phyloP scores from a whole-genome alignment of 2,888 invertebrate species.

The Lochmaea crataegi region DNA sequence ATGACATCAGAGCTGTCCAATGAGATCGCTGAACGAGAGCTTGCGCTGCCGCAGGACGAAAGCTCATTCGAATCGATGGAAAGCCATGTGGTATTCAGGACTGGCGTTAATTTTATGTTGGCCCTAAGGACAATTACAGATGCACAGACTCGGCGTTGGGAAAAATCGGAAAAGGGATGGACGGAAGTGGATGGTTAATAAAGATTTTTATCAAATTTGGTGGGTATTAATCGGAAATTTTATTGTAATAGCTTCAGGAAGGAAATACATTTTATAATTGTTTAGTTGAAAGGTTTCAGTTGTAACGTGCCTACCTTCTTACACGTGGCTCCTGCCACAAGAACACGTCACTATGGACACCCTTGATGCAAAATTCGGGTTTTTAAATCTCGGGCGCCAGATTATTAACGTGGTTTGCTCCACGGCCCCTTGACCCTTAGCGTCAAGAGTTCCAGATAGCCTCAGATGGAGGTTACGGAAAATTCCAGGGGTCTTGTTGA shows the following conservation, averaged over 20 bases:
- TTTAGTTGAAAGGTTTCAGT: background rate
- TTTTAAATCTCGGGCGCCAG: too few relatives aligned
- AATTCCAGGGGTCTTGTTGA: too few relatives aligned
- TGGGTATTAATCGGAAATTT: slow-evolving; percentile 4
- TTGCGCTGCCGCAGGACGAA: slow-evolving; percentile 54
- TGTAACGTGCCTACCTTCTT: too few relatives aligned
- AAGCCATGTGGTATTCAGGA: slow-evolving; percentile 46
- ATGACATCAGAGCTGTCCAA: slow-evolving; percentile 60
- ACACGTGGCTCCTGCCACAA: too few relatives aligned
- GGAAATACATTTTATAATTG: background rate
- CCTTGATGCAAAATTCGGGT: too few relatives aligned
- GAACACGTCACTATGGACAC: too few relatives aligned
- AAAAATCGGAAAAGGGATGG: slow-evolving; percentile 5
- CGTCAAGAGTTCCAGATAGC: too few relatives aligned
- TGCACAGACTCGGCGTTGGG: slow-evolving; percentile 22
- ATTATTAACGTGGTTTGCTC: too few relatives aligned
- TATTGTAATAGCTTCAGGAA: background rate
- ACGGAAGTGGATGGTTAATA: background rate
- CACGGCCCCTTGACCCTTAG: too few relatives aligned
- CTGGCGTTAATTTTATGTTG: slow-evolving; percentile 37
- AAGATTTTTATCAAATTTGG: slow-evolving; percentile 10
- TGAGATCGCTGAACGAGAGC: slow-evolving; percentile 54
- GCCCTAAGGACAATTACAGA: slow-evolving; percentile 34
- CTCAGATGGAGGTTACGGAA: too few relatives aligned
- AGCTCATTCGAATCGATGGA: slow-evolving; percentile 56